Evolutionary conservation across 2,113 vertebrate species (phyloP).

Genomic region (Ctenodactylus gundi): DNA sequence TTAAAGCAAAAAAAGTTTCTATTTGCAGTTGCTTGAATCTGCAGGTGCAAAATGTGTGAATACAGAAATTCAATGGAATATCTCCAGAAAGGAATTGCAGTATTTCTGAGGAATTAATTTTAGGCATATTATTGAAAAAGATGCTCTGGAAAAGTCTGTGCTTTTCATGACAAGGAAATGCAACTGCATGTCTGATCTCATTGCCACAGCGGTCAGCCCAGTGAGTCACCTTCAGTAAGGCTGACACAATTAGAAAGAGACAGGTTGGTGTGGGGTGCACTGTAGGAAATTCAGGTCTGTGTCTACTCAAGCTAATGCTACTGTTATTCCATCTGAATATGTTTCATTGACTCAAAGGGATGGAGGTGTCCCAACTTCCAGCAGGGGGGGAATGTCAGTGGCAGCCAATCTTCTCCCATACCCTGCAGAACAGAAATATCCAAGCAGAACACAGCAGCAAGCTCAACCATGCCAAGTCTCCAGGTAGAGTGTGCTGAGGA

Average conservation of each 20-base stretch:
- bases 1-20: background rate
- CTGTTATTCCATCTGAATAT: background rate
- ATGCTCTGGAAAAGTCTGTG: background rate
- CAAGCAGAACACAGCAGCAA: background rate
- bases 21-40: background rate
- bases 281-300: background rate
- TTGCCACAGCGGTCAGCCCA: background rate
- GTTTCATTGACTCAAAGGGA: background rate
- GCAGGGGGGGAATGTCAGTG: background rate
- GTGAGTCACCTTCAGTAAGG: background rate
- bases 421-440: background rate
- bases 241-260: background rate
- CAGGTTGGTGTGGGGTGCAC: background rate
- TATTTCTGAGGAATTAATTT: constrained; percentile 4
- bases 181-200: background rate
- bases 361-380: background rate
- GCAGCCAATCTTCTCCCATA: background rate
- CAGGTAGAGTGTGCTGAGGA: background rate
- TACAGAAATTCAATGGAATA: background rate
- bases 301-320: background rate
- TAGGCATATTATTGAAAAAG: background rate
- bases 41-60: background rate
- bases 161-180: background rate
- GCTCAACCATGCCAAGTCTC: background rate
- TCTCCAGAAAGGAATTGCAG: background rate